Base-by-base conservation (phyloP, 2,113 vertebrate species). In the Hylia prasina region DNA sequence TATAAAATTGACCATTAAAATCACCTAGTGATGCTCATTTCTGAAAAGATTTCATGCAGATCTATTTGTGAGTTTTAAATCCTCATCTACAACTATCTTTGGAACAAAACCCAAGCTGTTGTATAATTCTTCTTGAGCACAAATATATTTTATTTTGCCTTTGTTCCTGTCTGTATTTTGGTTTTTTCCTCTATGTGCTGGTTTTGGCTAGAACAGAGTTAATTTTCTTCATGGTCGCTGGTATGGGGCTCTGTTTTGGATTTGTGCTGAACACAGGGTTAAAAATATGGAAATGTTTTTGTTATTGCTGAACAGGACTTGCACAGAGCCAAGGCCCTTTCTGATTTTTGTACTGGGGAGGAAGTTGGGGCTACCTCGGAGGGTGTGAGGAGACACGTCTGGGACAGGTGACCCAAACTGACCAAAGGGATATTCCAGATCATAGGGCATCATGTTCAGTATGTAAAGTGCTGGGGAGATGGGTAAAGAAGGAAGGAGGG, bases 171-270 rank as follows among this genome's bases (percentile, higher is more conserved):
- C 30, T 42, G 3, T 5, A 14, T 63, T 72, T 72, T 65, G 42
- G 35, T 13, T 35, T 12, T n/a, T 2, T 3, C 1, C 6, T 2
- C 2, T 25, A 6, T 35, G n/a, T 15, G 4, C 4, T 76, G 21
- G 4, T 47, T 76, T 69, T 61, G 40, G 9, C 39, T 60, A n/a
- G n/a, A 40, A 53, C 8, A 40, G 28, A 30, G 19, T 21, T 39
- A 17, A 53, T 82, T 68, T 89, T 75, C 45, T 47, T 75, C 39
- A 31, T 2, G 4, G 28, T 53, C 11, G n/a, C 16, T 82, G 53
- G 6, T 20, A 13, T 21, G 20, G 13, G n/a, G 19, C 39, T 60
- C 1, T 53, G 27, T 45, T 82, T 53, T 24, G 19, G 14, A 61
- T 40, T 35, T 30, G 17, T 47, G n/a, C 47, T 76, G 70, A 47